phyloP scores from a whole-genome alignment of 2,113 vertebrate species.

The Numida meleagris region DNA sequence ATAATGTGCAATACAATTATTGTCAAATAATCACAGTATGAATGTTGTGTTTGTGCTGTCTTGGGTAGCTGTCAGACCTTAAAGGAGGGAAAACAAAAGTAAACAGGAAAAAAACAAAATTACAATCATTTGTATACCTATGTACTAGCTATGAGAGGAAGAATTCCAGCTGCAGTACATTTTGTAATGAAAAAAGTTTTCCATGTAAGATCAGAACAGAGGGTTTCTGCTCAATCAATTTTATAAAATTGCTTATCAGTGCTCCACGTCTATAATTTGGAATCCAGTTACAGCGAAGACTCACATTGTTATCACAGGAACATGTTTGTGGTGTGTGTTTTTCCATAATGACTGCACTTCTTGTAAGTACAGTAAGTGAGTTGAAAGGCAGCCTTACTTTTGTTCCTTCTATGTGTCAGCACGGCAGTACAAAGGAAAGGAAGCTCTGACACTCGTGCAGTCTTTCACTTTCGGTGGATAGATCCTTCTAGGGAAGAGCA shows the following conservation, averaged over 20 bases:
- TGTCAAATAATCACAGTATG: background rate
- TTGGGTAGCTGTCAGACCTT: background rate
- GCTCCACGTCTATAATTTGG: background rate
- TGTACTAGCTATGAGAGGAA: background rate
- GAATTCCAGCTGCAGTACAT: background rate
- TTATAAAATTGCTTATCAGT: background rate
- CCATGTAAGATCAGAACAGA: background rate
- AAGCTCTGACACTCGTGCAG: background rate
- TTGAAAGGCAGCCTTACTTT: background rate
- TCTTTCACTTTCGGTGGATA: background rate
- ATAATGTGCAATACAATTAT: background rate
- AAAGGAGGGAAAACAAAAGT: background rate
- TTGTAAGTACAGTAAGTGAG: background rate
- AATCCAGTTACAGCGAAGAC: background rate
- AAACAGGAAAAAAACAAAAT: rapidly evolving
- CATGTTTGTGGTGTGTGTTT: background rate
- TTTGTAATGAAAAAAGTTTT: background rate
- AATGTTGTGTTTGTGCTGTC: background rate
- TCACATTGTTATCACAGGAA: background rate
- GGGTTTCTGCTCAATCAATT: background rate
- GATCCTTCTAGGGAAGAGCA: background rate
- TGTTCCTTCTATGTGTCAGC: background rate
- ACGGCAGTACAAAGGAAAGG: background rate
- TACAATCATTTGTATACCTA: background rate
- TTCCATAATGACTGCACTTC: background rate